Evolutionary conservation across 2,113 vertebrate species (phyloP).

Genomic region (Oreamnos americanus): DNA sequence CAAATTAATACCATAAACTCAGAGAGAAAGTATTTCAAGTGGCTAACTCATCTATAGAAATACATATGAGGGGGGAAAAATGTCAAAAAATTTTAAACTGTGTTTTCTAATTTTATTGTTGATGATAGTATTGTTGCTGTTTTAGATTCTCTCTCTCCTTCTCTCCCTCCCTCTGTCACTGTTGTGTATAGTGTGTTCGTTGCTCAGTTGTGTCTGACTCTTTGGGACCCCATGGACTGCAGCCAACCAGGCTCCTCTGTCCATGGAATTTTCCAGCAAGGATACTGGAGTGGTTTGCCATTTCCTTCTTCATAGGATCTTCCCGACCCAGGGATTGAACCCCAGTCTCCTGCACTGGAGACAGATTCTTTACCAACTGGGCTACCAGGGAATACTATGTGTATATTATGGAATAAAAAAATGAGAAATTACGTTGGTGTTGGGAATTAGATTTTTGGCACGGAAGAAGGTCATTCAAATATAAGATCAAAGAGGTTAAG

Average conservation of each 20-base stretch:
- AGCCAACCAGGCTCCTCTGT: neutral
- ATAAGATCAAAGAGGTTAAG: neutral
- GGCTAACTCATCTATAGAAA: neutral
- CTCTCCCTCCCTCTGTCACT: fast-evolving
- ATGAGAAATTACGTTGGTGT: neutral
- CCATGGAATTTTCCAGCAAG: neutral
- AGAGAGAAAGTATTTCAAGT: neutral
- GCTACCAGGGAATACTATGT: neutral
- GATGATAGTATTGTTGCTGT: neutral
- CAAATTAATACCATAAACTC: neutral
- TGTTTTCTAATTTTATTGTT: neutral
- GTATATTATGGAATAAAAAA: neutral
- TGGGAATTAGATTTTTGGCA: neutral
- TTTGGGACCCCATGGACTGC: neutral
- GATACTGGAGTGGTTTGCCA: neutral
- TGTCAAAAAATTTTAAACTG: neutral
- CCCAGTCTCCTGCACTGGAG: neutral
- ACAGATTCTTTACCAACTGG: neutral
- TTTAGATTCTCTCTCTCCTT: neutral
- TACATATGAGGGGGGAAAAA: neutral
- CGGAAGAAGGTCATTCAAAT: neutral
- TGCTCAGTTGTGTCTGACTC: neutral
- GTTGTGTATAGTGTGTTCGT: neutral
- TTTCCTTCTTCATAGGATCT: neutral
- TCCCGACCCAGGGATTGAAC: neutral